These are phyloP conservation scores for Metopia argyrocephala DNA, from an alignment of 2,888 invertebrate species.

Conservation along the genomic window DNA sequence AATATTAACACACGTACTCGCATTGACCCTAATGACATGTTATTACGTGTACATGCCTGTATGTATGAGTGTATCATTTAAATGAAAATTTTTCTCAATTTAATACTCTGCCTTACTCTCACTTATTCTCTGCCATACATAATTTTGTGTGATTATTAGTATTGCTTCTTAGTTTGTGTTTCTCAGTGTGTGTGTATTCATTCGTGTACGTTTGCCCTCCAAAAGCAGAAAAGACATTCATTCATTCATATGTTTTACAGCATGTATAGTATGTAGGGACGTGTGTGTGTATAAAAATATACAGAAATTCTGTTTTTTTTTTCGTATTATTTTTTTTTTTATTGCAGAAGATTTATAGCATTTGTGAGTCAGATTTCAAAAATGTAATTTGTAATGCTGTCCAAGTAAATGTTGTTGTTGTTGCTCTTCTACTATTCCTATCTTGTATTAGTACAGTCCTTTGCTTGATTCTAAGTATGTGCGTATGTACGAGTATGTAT, in stretches of 20 bases:
- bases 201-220: background rate
- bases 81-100: constrained; percentile 58
- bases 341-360: constrained; percentile 73
- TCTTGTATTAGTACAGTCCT: background rate
- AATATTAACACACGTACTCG: background rate
- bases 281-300: constrained; percentile 50
- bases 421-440: no score
- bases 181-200: constrained; percentile 34
- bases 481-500: background rate
- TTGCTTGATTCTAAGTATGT: constrained; percentile 10
- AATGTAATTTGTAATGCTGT: constrained; percentile 66
- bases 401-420: constrained; percentile 30
- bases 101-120: constrained; percentile 33
- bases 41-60: constrained; percentile 39
- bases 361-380: constrained; percentile 77
- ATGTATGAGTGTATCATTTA: constrained; percentile 36
- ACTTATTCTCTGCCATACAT: no score
- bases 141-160: no score
- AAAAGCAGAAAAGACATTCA: background rate
- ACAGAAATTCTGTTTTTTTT: constrained; percentile 67
- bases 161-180: constrained; percentile 10
- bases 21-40: constrained; percentile 62
- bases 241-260: background rate
- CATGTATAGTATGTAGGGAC: constrained; percentile 44
- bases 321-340: no score